phyloP scores from a whole-genome alignment of 2,797 vertebrate species.

The Sciaenops ocellatus region DNA sequence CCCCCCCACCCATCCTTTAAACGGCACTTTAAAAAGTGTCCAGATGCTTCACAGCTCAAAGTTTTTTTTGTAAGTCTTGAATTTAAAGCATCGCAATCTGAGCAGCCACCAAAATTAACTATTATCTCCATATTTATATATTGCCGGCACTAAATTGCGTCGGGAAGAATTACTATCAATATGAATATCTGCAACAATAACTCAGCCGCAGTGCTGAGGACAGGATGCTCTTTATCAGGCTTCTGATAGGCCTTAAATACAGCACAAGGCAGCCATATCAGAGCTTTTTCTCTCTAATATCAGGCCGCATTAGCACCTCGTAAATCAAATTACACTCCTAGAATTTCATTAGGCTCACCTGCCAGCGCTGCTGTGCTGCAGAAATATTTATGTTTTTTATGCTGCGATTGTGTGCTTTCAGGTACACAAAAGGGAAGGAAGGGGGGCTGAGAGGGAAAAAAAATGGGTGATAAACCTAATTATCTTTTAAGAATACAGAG shows the following conservation, averaged over 20 bases:
- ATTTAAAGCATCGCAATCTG: constrained; percentile 81
- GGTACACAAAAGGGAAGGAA: constrained; percentile 77
- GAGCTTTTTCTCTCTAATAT: constrained; percentile 86
- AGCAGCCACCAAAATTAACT: constrained; percentile 81
- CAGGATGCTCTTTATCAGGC: constrained; percentile 84
- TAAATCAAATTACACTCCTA: constrained; percentile 88
- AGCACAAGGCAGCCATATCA: constrained; percentile 84
- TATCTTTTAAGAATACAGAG: constrained; percentile 83
- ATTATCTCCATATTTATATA: constrained; percentile 86
- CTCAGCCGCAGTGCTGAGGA: constrained; percentile 80
- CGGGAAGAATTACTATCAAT: constrained; percentile 86
- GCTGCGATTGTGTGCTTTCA: constrained; percentile 77
- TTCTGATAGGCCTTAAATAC: constrained; percentile 86
- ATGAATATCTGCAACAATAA: constrained; percentile 86
- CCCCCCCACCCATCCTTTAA: constrained; percentile 35
- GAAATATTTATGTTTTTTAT: constrained; percentile 86
- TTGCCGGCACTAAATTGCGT: constrained; percentile 84
- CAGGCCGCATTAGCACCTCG: constrained; percentile 86
- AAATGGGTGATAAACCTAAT: constrained; percentile 81
- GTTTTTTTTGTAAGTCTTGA: constrained; percentile 51
- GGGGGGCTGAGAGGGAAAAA: constrained; percentile 29
- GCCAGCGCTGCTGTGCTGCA: constrained; percentile 80
- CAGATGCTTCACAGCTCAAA: constrained; percentile 75
- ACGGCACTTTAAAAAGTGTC: constrained; percentile 76
- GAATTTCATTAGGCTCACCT: constrained; percentile 88